Conservation (phyloP, 2,888 invertebrate species). For the Pollenia amentaria region DNA sequence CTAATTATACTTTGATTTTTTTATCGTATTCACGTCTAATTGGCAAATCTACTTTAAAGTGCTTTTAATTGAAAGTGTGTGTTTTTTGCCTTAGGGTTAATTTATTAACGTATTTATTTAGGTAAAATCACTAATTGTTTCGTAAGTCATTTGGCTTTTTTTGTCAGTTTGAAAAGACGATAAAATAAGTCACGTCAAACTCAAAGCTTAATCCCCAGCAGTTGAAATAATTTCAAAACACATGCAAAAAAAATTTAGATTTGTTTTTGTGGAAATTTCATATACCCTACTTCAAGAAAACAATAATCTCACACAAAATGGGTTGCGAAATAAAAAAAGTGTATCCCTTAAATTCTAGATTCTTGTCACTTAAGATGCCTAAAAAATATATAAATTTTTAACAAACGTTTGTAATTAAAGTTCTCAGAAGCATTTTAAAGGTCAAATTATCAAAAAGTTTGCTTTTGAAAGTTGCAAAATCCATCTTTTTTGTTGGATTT, state of each 20-base stretch:
- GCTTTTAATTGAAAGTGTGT: neutral
- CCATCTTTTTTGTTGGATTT: neutral
- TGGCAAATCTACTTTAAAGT: neutral
- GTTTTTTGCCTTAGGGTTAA: conserved; percentile 32
- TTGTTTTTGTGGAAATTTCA: too few species aligned
- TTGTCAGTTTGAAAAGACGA: conserved; percentile 38
- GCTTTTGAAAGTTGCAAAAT: too few species aligned
- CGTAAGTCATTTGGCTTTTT: conserved; percentile 34
- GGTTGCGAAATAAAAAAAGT: too few species aligned
- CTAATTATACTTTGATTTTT: neutral
- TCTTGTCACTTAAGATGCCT: too few species aligned
- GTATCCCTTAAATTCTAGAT: too few species aligned
- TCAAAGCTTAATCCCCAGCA: conserved; percentile 20
- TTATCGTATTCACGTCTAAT: neutral
- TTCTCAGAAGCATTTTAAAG: too few species aligned
- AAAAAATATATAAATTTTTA: too few species aligned
- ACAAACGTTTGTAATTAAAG: too few species aligned
- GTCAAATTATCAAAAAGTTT: too few species aligned
- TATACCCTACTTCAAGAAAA: too few species aligned
- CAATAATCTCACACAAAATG: too few species aligned
- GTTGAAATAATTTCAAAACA: conserved; percentile 5
- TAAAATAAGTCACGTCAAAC: conserved; percentile 22
- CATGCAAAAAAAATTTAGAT: too few species aligned
- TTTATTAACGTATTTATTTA: conserved; percentile 40
- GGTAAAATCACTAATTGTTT: neutral